These are phyloP conservation scores for Danionella cerebrum DNA, from an alignment of 2,113 vertebrate genomes.

Conservation along the genomic window DNA sequence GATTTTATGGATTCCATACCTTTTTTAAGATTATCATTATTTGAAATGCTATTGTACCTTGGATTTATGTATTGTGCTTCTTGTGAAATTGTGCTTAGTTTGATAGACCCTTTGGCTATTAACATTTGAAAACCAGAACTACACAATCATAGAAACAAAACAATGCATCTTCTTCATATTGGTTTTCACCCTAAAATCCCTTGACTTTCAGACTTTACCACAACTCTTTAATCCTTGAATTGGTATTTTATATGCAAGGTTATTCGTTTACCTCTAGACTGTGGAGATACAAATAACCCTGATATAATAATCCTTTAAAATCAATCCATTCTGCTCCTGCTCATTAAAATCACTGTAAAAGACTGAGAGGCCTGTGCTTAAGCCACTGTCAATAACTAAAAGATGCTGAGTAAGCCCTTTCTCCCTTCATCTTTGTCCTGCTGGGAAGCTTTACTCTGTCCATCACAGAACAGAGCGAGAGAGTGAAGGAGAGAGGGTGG, in stretches of 20 bases:
- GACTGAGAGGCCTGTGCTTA: background rate
- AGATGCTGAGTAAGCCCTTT: slow-evolving; percentile 4
- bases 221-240: background rate
- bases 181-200: too few relatives aligned
- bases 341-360: background rate
- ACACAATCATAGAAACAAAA: too few relatives aligned
- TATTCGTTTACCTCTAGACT: too few relatives aligned
- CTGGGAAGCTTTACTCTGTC: slow-evolving; percentile 9
- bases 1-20: too few relatives aligned
- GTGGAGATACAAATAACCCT: background rate
- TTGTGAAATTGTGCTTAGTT: too few relatives aligned
- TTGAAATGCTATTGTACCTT: too few relatives aligned
- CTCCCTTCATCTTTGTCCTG: background rate
- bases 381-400: background rate
- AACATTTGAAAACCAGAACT: too few relatives aligned
- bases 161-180: too few relatives aligned
- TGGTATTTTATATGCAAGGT: background rate
- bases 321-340: background rate
- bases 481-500: slow-evolving; percentile 39
- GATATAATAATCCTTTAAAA: background rate
- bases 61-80: too few relatives aligned
- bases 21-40: too few relatives aligned
- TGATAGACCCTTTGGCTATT: too few relatives aligned
- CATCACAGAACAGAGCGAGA: background rate
- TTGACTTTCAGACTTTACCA: background rate